Conservation (phyloP, 2,113 vertebrate species). For the Tiliqua scincoides region DNA sequence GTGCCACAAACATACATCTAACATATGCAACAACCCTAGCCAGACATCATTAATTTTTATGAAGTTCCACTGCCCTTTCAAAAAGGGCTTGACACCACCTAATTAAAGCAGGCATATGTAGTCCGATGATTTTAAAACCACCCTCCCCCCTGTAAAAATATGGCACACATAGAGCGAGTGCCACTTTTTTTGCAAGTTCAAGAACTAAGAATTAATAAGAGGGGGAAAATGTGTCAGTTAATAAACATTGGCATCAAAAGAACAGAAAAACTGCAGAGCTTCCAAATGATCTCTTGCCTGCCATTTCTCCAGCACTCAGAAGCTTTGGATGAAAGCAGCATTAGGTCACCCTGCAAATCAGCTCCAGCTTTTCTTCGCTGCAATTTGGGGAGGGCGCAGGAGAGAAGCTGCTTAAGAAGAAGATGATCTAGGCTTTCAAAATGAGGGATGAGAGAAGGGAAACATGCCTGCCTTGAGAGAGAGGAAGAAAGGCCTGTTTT, state of each 20-base stretch:
- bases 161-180: not conserved
- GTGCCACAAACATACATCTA: not conserved
- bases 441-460: not conserved
- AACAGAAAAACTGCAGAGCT: conserved; percentile 24
- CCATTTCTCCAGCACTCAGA: not conserved
- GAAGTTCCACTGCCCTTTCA: not conserved
- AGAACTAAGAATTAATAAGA: conserved; percentile 24
- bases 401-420: not conserved
- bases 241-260: conserved; percentile 1
- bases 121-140: conserved; percentile 15
- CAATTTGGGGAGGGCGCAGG: not conserved
- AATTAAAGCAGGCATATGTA: conserved; percentile 26
- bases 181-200: conserved; percentile 19
- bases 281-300: conserved; percentile 45
- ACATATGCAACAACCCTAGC: not conserved
- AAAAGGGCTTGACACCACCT: not conserved
- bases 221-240: conserved; percentile 40
- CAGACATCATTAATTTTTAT: conserved; percentile 15
- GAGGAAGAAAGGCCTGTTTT: too few species aligned
- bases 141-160: not conserved
- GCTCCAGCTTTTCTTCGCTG: conserved; percentile 42
- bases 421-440: conserved; percentile 23
- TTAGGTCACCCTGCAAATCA: conserved; percentile 52
- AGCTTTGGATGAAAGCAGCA: conserved; percentile 40
- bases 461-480: too few species aligned